Base-by-base conservation (phyloP, 1,140 invertebrate species). In the Drosophila simulans region DNA sequence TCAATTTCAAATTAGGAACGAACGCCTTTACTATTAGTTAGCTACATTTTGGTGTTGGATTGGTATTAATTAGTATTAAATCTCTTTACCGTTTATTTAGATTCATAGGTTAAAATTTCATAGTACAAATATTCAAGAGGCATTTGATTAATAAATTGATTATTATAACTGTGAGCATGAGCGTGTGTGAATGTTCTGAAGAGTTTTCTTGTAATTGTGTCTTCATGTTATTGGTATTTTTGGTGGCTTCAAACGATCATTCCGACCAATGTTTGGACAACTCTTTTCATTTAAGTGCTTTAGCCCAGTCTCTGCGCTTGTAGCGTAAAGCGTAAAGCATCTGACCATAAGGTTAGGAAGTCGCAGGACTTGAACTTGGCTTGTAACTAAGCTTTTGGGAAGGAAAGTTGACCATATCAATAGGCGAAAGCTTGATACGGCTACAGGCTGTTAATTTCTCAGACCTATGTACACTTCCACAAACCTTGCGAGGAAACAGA, bases 181-280 rank as follows among this genome's bases (percentile, higher is more conserved):
- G 91, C 91, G 90, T 92, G 91, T 92, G 91, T 92, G 91, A 92
- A 92, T 92, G 91, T 92, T 91, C 77, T 88, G 72, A 91, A 89
- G 80, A 89, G 72, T 85, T 77, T 81, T 71, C 66, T 90, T 90
- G 69, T 80, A 69, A 27, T 77, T 69, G 60, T 75, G 68, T 90
- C 76, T 76, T 60, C 43, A 54, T 91, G 89, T 91, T 81, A 75
- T 49, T 74, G 31, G 45, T 77, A 72, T 58, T 79, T 31, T 49
- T 27, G 20, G 35, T 66, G 15, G 34, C 7, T 35, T 31, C n/a
- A 43, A 27, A 56, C 15, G 59, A 66, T 73, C 43, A 10, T 22
- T 17, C 13, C 43, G 75, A 74, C 83, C 53, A 60, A 74, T 53
- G 62, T 31, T 73, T 81, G 42, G 52, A 69, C 45, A 82, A 74